Evolutionary conservation across 2,113 vertebrate species (phyloP).

Genomic region (Thermophis baileyi): DNA sequence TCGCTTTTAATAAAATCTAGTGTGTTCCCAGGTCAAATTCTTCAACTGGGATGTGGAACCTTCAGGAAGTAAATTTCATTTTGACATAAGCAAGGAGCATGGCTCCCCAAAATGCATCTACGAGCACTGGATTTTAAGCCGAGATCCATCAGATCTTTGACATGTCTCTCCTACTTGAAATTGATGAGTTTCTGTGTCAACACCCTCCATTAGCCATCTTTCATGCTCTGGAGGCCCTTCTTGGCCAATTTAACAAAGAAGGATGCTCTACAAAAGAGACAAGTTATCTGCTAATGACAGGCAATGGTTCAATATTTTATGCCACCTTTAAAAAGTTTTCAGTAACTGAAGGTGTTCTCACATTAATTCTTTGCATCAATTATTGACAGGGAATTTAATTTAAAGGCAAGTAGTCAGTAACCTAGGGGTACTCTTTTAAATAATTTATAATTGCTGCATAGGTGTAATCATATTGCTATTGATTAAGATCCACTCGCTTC

Average conservation of each 20-base stretch:
- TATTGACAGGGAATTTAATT: conserved; percentile 99
- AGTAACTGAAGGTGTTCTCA: conserved; percentile 87
- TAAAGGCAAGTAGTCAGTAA: conserved; percentile 92
- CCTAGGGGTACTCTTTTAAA: conserved; percentile 90
- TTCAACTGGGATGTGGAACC: background rate
- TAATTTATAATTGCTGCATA: conserved; percentile 92
- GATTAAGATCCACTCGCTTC: conserved; percentile 88
- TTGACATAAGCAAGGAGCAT: background rate
- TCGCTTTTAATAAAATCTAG: background rate
- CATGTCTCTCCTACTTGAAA: conserved; percentile 32
- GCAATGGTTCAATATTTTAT: conserved; percentile 80
- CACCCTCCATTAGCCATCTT: conserved; percentile 68
- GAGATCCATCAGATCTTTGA: conserved; percentile 15
- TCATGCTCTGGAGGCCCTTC: conserved; percentile 74
- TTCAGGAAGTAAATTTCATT: background rate
- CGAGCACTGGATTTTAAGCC: conserved; percentile 1
- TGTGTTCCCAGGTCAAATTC: background rate
- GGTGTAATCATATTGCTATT: conserved; percentile 95
- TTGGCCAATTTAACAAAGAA: conserved; percentile 70
- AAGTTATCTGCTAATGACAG: conserved; percentile 71
- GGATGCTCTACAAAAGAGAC: conserved; percentile 69
- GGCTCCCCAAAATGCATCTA: background rate
- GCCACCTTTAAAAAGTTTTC: conserved; percentile 81
- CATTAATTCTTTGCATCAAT: conserved; percentile 98
- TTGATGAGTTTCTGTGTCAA: conserved; percentile 49